Base-by-base conservation (phyloP, 1,140 invertebrate species). In the Dreissena polymorpha region DNA sequence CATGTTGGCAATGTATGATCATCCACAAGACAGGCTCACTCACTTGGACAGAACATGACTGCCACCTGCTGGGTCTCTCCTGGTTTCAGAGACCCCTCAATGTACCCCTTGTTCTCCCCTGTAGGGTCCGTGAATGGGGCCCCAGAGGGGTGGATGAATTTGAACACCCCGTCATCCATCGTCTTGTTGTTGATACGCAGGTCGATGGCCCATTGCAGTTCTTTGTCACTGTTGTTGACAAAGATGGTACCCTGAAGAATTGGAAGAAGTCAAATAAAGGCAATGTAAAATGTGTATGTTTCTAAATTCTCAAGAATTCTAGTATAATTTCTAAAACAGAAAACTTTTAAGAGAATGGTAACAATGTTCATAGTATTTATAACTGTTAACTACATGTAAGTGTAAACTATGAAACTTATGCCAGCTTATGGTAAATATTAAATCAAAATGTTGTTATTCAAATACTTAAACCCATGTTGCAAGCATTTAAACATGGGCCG, bases 1-100 rank as follows among this genome's bases (percentile, higher is more conserved):
- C 39, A 39, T 39, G 39, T 39, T 39, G 39, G 39, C 39, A 39
- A 39, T 39, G 39, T 39, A 39, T 39, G 39, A 39, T 39, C 3
- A 39, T 39, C 2, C 39, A 39, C 39, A 39, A 39, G 39, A 39
- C n/a, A n/a, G n/a, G n/a, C n/a, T n/a, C n/a, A n/a, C 88, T 87
- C 87, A 93, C 92, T 86, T 85, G 92, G 92, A 87, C 89, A 91
- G 74, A 92, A 93, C 21, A 90, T 77, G n/a, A 93, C 85, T 16
- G 87, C 78, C 8, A 93, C 77, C 70, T 88, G 77, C 71, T 89
- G 85, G 10, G 90, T 89, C 80, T 91, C 75, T 3, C 91, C 90
- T 23, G 92, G 91, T 13, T 91, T 90, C 25, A 93, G 74, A 2
- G 87, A 64, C 55, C 91, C 91, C 67, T 91, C 89, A 13, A 92